Base-by-base conservation (phyloP, 2,888 invertebrate genomes). In the Troides aeacus region DNA sequence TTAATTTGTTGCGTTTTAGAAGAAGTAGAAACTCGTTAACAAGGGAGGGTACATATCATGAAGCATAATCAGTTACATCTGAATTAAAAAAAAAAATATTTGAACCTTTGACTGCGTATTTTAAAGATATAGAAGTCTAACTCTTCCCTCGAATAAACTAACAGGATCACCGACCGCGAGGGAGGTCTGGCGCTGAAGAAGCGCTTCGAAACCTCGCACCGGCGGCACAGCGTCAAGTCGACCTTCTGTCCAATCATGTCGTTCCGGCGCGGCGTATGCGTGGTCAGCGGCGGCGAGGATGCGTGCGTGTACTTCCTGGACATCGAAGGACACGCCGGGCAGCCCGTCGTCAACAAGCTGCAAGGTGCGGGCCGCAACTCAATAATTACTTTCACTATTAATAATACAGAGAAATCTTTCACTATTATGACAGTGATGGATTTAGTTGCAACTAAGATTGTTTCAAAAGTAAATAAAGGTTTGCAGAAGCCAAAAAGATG, bases 241-340 rank as follows among this genome's bases (percentile, higher is more conserved):
- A 95, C 96, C 6, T 97, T 97, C 92, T 97, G 97, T 81, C 97
- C 97, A 7, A 94, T 95, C 74, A 96, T 96, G 96, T 96, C 96
- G 74, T 96, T 96, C 88, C 92, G 96, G 65, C 95, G 96, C 87
- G 96, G 96, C 73, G 95, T 96, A 71, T 96, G 96, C 92, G 95
- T 96, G 74, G 96, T 96, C 62, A 94, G 95, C 70, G 96, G 96
- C 72, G 95, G 96, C 85, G 96, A 96, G 89, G 97, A 97, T 90
- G 94, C 95, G 69, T 94, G 95, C 84, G 95, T 97, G 60, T 96
- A 96, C 87, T 96, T 97, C 88, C 92, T 96, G 68, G 96, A 97
- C 83, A 94, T 96, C 69, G 95, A 96, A 82, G 93, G 92, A 7
- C 93, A 86, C 66, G 89, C 88, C 0, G 89, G 88, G 18, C 93